Evolutionary conservation across 30 jellyfish, hydroid and myxozoan genomes (phyloP), one percentile per base, ranked within the genome.

Genomic region (Aurelia sp.): DNA sequence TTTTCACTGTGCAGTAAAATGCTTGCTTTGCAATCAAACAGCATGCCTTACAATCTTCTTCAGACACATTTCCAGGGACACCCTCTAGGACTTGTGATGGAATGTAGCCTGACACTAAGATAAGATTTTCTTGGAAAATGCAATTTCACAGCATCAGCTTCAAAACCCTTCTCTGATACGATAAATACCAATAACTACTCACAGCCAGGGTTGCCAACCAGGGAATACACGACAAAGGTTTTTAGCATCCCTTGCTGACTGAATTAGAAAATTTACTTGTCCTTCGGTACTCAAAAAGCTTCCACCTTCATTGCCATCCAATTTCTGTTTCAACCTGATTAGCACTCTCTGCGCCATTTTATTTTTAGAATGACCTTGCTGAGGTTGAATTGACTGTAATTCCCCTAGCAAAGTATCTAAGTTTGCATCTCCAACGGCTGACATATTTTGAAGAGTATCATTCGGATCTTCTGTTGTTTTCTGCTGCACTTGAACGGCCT

Each of bases 131-230:
- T n/a, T n/a, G n/a, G 13, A 44, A 44, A 44, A 40, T 27, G 16
- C 55, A 4, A 44, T 8, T 8, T 44, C 10, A 1, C 55, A 8
- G 55, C 15, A 44, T 38, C 9, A 5, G 9, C 50, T 4, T 38
- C 50, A 38, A 38, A 44, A 44, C 3, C 55, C 8, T 44, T 44
- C 15, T 44, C 55, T 44, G 16, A 44, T 8, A 44, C 55, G 15
- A 44, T 7, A 44, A 8, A 44, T 44, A 44, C 55, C 55, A 1
- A 44, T 40, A 19, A 20, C 5, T 27, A 20, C 12, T 65, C 72
- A 93, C 63, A 93, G 59, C 97, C 97, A 95, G 5, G 99, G 99
- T 63, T 90, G 99, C 99, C 99, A 95, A 19, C 99, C 99, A 47
- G 97, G 99, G 63, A 78, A 95, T 19, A 95, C 84, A 10, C 91